Evolutionary conservation across 2,888 invertebrate genomes (phyloP).

Genomic region (Coelopa pilipes): DNA sequence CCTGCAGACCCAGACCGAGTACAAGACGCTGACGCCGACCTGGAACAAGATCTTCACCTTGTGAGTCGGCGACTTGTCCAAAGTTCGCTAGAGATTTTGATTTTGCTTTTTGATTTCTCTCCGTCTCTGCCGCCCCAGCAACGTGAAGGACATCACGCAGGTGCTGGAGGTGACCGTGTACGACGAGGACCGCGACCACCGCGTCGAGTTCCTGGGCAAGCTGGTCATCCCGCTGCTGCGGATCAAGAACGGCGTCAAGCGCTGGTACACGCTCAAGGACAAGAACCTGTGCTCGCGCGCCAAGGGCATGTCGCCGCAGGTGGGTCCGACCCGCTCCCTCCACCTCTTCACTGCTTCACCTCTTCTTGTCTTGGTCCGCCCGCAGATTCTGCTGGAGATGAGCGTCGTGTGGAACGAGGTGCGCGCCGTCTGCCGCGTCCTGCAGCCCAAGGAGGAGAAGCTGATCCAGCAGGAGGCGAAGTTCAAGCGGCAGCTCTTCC

Average conservation of each 20-base stretch:
- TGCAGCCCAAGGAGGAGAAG: conserved; percentile 96
- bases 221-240: conserved; percentile 86
- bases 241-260: conserved; percentile 88
- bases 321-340: conserved; percentile 38
- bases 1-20: conserved; percentile 97
- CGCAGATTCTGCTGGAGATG: conserved; percentile 89
- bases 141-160: conserved; percentile 95
- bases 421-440: conserved; percentile 87
- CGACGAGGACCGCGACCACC: conserved; percentile 98
- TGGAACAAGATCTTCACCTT: conserved; percentile 99
- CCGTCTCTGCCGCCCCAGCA: conserved; percentile 69
- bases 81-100: too few species aligned
- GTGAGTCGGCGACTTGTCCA: conserved; percentile 73
- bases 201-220: conserved; percentile 97
- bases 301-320: conserved; percentile 90
- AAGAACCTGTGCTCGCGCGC: conserved; percentile 89
- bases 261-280: conserved; percentile 97
- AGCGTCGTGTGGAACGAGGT: conserved; percentile 92
- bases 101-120: too few species aligned
- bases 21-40: conserved; percentile 94
- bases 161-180: conserved; percentile 94
- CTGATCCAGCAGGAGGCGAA: conserved; percentile 94
- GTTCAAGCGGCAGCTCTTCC: conserved; percentile 94
- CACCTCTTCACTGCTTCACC: not conserved
- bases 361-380: too few species aligned